Evolutionary conservation across 2,113 vertebrate species (phyloP), one percentile per base, ranked within the genome.

Genomic region (Nymphicus hollandicus): DNA sequence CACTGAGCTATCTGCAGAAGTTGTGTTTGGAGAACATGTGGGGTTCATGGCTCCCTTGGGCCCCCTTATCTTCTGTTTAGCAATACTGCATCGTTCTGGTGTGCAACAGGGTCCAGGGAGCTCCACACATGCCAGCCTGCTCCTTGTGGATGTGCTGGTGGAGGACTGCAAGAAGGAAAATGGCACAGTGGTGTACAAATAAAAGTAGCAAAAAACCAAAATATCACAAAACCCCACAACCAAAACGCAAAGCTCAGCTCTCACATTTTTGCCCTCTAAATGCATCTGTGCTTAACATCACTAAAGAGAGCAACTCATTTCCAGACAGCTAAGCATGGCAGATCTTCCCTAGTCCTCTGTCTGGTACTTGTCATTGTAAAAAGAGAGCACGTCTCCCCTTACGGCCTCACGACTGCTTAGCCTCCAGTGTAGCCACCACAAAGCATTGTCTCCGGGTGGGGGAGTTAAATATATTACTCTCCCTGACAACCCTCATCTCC

Each of bases 1-100:
- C 65, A 46, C 39, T 20, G 52, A 87, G 25, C 10, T 71, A 71
- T 85, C 81, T 87, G 70, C 47, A 87, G 61, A 52, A 91, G 35
- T 18, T 29, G 18, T 5, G 7, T 77, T 89, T 85, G 63, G 44
- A 47, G 49, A 85, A 61, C 1, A 17, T 0, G 0, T 0, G 0
- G 43, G 39, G n/a, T 61, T 89, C 52, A 31, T 0, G 3, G n/a
- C 39, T 86, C 43, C 27, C 49, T 87, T 1, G 2, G 81, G 31
- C 10, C 4, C 7, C 29, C 17, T 83, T 15, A 31, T 53, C 43
- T 88, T 88, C 68, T 46, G 13, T 88, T 90, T 66, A 84, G 33
- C 27, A 81, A 24, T 47, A 47, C 35, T 86, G 18, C 39, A 39
- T 35, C 19, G 2, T 6, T n/a, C 37, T 44, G 66, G 10, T 56